Conservation (phyloP, 2,797 vertebrate genomes). For the Rhodeus uyekii region DNA sequence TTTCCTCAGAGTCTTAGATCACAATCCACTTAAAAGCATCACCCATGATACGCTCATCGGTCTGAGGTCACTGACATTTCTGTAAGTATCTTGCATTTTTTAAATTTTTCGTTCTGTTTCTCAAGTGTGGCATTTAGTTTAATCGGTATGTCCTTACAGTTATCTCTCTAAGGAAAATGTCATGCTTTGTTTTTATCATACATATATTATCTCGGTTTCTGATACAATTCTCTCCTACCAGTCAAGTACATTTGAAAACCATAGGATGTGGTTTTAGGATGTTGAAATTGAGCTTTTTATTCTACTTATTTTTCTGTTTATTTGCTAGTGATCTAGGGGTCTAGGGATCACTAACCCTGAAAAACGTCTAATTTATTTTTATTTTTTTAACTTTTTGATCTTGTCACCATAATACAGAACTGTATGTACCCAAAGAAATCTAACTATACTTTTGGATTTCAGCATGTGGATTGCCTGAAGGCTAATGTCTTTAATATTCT, state of each 20-base stretch:
- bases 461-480: background rate
- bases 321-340: background rate
- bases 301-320: background rate
- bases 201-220: background rate
- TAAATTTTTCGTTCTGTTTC: conserved; percentile 27
- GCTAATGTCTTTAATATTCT: background rate
- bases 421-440: background rate
- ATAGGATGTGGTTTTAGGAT: background rate
- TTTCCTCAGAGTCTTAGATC: conserved; percentile 78
- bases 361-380: background rate
- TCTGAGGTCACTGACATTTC: conserved; percentile 75
- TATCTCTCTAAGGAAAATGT: background rate
- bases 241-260: background rate
- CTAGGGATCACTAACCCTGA: background rate
- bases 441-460: background rate
- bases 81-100: conserved; percentile 71
- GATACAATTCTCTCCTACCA: background rate
- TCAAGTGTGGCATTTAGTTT: conserved; percentile 19
- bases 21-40: conserved; percentile 79
- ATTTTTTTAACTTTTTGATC: background rate
- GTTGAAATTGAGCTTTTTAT: background rate
- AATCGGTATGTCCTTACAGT: background rate
- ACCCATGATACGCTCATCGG: conserved; percentile 77
- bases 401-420: background rate
- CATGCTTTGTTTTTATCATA: background rate